Evolutionary conservation across 2,888 invertebrate genomes (phyloP), one percentile per base, ranked within the genome.

Genomic region (Xestobium rufovillosum): DNA sequence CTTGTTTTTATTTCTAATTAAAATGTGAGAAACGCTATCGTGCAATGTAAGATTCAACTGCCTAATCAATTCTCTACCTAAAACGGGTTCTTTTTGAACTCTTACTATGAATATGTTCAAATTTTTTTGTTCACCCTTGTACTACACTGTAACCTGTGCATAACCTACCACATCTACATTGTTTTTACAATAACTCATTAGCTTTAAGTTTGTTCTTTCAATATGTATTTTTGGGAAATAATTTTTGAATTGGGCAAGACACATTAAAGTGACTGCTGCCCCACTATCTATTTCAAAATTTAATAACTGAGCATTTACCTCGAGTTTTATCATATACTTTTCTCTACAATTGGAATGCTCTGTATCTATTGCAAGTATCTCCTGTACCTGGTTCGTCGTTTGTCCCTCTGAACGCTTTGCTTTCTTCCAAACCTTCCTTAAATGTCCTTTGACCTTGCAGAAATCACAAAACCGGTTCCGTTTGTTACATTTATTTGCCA

Each of bases 21-120:
- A 8, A 19, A 19, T 19, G n/a, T 19, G 23, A n/a, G 6, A 19
- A 19, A 19, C n/a, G n/a, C n/a, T 19, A 8, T 8, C 6, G 6
- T 19, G 23, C n/a, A 19, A 19, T 19, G n/a, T n/a, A n/a, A n/a
- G n/a, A n/a, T n/a, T n/a, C n/a, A 19, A 19, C 23, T 19, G 23
- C n/a, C n/a, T 19, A 8, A 19, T 19, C 23, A 6, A 19, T 19
- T 19, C 23, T 6, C 23, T 6, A n/a, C 23, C 23, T 19, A 19
- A 8, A 8, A 19, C 6, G 6, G 23, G 23, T 19, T 8, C n/a
- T 19, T 19, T 19, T 8, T 19, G 6, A 19, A 6, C 23, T 19
- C n/a, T n/a, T 8, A 19, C n/a, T 19, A 19, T n/a, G n/a, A 8
- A 19, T 6, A 19, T 19, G 6, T 19, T 19, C 23, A 19, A 19